Evolutionary conservation across 2,888 invertebrate genomes (phyloP).

Genomic region (Tromatobia lineatoria): DNA sequence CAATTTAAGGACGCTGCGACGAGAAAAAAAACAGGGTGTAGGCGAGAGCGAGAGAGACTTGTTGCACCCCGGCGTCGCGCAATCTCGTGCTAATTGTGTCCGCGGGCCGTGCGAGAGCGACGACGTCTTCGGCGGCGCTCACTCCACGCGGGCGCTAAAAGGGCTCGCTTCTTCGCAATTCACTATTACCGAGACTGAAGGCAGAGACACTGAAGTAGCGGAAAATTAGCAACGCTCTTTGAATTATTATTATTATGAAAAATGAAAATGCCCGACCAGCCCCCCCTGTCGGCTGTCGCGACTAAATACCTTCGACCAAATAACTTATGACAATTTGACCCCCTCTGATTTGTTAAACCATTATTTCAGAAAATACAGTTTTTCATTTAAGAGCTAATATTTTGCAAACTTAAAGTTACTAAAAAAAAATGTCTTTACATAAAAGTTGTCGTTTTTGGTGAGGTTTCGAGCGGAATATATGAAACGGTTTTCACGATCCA

Average conservation of each 20-base stretch:
- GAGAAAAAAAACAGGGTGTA: not conserved
- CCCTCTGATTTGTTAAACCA: too few relatives aligned
- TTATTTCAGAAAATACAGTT: too few relatives aligned
- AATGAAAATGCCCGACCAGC: too few relatives aligned
- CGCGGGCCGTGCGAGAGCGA: conserved; percentile 51
- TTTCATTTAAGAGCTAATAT: too few relatives aligned
- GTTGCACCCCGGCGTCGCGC: conserved; percentile 66
- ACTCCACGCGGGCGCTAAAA: conserved; percentile 19
- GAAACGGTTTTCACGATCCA: too few relatives aligned
- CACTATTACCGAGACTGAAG: not conserved
- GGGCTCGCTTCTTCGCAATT: conserved; percentile 33
- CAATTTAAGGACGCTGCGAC: conserved; percentile 66
- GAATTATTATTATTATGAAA: not conserved
- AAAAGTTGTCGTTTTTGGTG: too few relatives aligned
- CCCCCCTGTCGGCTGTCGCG: too few relatives aligned
- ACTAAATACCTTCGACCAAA: too few relatives aligned
- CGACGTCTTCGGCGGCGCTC: conserved; percentile 16
- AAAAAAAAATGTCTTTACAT: too few relatives aligned
- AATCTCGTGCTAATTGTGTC: conserved; percentile 65
- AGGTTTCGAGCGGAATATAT: too few relatives aligned
- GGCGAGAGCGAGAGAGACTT: conserved; percentile 53
- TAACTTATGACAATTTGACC: too few relatives aligned
- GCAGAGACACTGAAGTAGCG: conserved; percentile 9
- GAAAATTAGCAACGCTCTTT: conserved; percentile 26
- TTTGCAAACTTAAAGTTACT: too few relatives aligned